phyloP scores from a whole-genome alignment of 2,113 vertebrate species.

The Corvus moneduloides region DNA sequence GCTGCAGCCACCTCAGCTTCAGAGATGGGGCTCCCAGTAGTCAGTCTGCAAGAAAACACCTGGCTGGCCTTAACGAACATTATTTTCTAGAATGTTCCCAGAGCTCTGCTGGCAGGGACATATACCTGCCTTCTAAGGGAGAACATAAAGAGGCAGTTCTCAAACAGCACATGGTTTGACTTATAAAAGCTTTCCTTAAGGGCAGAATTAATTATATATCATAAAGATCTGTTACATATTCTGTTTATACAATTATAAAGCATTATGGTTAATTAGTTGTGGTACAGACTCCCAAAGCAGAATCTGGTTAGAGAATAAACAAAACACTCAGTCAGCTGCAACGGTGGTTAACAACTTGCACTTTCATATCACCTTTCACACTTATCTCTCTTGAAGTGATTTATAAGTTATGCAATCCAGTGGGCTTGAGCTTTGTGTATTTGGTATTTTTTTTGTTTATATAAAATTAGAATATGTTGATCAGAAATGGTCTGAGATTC shows the following conservation, averaged over 20 bases:
- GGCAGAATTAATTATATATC: constrained; percentile 53
- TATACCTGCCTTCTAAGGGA: neutral
- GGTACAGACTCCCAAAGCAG: constrained; percentile 26
- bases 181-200: constrained; percentile 56
- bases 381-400: neutral
- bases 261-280: constrained; percentile 58
- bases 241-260: constrained; percentile 56
- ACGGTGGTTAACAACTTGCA: neutral
- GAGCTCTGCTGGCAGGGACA: neutral
- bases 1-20: neutral
- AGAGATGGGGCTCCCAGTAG: neutral
- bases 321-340: neutral
- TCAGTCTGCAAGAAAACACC: neutral
- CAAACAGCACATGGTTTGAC: neutral
- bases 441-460: neutral
- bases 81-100: constrained; percentile 26
- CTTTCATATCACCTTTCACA: constrained; percentile 37
- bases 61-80: neutral
- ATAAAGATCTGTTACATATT: constrained; percentile 41
- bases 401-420: neutral
- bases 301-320: constrained; percentile 52
- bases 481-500: neutral
- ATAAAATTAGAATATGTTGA: neutral
- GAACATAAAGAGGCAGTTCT: constrained; percentile 6
- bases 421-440: neutral